These are phyloP conservation scores for Steinernema scapterisci DNA, from an alignment of 2,888 invertebrate species.

Conservation along the genomic window DNA sequence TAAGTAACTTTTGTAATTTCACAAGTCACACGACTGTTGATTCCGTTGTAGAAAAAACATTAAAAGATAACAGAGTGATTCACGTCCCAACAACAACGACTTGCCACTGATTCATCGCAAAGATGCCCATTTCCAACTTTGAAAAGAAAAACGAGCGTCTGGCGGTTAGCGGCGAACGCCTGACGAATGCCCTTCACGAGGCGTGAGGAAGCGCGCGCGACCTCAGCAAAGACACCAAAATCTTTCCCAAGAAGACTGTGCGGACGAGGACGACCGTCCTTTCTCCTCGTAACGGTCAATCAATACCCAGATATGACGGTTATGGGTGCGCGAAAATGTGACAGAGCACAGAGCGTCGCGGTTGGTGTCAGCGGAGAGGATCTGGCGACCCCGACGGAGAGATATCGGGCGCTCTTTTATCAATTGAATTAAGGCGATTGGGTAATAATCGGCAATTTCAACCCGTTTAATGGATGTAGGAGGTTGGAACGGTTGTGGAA, in stretches of 20 bases:
- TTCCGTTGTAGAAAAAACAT: background rate
- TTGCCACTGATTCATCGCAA: conserved; percentile 2
- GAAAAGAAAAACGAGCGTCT: background rate
- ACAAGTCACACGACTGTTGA: background rate
- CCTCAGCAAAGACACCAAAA: background rate
- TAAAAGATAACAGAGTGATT: conserved; percentile 22
- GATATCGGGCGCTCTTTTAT: too few relatives aligned
- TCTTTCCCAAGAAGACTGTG: conserved; percentile 18
- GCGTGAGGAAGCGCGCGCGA: background rate
- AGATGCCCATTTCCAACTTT: conserved; percentile 7
- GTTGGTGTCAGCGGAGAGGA: too few relatives aligned
- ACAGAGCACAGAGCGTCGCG: background rate
- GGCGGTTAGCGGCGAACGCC: background rate
- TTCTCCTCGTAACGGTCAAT: background rate
- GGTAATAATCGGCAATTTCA: too few relatives aligned
- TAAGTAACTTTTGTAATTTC: background rate
- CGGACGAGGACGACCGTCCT: conserved; percentile 8
- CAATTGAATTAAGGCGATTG: too few relatives aligned
- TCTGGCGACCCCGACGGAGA: too few relatives aligned
- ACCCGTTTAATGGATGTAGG: too few relatives aligned
- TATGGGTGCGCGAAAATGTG: conserved; percentile 18
- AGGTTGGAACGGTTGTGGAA: too few relatives aligned
- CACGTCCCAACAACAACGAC: background rate
- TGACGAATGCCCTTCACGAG: background rate
- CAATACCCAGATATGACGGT: background rate